Conservation (phyloP, 2,113 vertebrate species). For the Chlamydotis undulata region DNA sequence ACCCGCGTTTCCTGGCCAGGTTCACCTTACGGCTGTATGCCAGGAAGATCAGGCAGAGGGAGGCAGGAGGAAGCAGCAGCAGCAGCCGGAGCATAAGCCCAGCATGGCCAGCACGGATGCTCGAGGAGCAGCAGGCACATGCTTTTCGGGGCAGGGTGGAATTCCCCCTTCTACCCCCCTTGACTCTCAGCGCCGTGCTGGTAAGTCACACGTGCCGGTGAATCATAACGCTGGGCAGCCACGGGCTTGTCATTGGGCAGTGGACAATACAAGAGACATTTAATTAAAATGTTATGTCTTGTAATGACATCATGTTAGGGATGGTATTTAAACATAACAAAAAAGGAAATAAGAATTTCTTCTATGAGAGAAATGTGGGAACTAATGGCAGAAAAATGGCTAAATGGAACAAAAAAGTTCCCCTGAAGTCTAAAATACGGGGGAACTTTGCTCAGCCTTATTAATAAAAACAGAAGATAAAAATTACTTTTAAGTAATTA, state of each 20-base stretch:
- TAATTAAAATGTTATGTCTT: background rate
- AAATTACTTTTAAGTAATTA: background rate
- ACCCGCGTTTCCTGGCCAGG: fast-evolving
- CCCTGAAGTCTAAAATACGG: background rate
- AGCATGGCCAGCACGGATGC: fast-evolving
- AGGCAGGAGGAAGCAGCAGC: background rate
- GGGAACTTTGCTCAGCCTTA: background rate
- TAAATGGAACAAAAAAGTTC: background rate
- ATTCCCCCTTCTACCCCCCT: background rate
- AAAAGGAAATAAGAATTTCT: background rate
- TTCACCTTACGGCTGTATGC: fast-evolving
- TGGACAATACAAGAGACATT: background rate
- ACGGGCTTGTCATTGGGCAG: background rate
- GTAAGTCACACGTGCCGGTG: background rate
- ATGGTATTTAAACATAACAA: background rate
- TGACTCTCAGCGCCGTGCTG: background rate
- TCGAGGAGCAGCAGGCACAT: background rate
- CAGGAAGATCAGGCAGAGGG: background rate
- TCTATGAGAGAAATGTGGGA: background rate
- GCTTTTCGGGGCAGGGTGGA: background rate
- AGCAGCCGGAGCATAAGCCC: fast-evolving
- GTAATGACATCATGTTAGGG: background rate
- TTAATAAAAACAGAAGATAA: background rate
- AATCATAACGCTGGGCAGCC: background rate
- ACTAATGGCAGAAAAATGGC: background rate